A percentile compares a stretch with the other conserved stretches of the same genome.
Conservation (phyloP, 2,888 invertebrate genomes). For the Gari tellinella region DNA sequence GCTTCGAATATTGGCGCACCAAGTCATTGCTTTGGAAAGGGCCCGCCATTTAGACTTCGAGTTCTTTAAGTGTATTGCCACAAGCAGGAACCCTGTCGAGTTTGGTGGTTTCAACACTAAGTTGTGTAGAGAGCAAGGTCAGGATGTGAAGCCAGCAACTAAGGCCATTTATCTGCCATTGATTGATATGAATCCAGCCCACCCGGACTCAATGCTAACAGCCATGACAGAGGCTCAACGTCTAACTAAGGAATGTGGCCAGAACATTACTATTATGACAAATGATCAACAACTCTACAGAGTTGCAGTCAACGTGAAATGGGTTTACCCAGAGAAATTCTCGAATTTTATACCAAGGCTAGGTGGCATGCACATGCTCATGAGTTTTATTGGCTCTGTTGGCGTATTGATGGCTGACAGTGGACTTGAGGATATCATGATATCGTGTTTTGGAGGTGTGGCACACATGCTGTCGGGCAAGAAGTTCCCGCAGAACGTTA, state of each 20-base stretch:
- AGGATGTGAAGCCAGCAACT: constrained; percentile 26
- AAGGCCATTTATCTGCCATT: constrained; percentile 49
- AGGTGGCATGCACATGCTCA: constrained; percentile 66
- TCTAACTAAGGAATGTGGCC: constrained; percentile 24
- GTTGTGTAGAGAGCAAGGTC: constrained; percentile 28
- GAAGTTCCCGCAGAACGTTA: constrained; percentile 43
- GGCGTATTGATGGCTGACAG: constrained; percentile 59
- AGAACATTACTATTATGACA: constrained; percentile 34
- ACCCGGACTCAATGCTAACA: constrained; percentile 55
- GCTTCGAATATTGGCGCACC: constrained; percentile 1
- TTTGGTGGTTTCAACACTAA: constrained; percentile 26
- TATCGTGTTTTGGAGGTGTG: constrained; percentile 59
- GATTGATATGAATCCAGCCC: constrained; percentile 49
- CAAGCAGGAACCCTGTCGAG: constrained; percentile 5
- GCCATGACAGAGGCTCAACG: constrained; percentile 28
- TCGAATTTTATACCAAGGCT: constrained; percentile 41
- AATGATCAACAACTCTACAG: constrained; percentile 60
- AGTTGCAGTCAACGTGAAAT: constrained; percentile 50
- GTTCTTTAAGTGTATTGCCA: constrained; percentile 32
- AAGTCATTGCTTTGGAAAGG: neutral
- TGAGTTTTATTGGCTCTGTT: constrained; percentile 64
- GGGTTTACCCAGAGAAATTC: constrained; percentile 57
- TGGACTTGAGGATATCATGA: constrained; percentile 58
- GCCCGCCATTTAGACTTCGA: constrained; percentile 10
- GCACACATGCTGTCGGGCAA: constrained; percentile 63